Conservation (phyloP, 2,888 invertebrate species). For the Timema cristinae region DNA sequence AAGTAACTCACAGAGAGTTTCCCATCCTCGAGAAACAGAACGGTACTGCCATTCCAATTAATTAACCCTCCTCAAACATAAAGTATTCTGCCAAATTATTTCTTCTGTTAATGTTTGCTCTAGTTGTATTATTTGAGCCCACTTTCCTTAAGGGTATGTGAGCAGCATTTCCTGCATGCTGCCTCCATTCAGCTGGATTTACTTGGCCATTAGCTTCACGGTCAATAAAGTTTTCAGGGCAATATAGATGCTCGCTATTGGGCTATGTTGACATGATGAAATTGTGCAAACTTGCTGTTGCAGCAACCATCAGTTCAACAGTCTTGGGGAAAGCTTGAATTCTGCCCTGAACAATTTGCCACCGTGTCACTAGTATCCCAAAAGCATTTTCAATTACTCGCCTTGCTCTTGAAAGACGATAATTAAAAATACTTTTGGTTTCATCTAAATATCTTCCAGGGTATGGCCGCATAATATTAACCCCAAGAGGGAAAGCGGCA, state of each 20-base stretch:
- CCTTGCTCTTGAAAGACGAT: no score
- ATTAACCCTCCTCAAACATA: slow-evolving; percentile 17
- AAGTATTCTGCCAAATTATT: slow-evolving; percentile 20
- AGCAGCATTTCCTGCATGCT: background rate
- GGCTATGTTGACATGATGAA: slow-evolving; percentile 17
- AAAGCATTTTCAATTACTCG: no score
- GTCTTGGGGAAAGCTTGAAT: slow-evolving; percentile 18
- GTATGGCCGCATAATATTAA: no score
- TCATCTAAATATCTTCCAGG: no score
- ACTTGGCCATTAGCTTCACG: slow-evolving; percentile 12
- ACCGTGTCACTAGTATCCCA: no score
- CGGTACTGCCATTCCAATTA: slow-evolving; percentile 24
- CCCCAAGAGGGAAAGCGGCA: no score
- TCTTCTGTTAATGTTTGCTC: slow-evolving; percentile 13
- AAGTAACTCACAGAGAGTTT: no score
- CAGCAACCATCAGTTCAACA: slow-evolving; percentile 18
- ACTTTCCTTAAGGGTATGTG: slow-evolving; percentile 10
- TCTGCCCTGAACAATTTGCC: slow-evolving; percentile 19
- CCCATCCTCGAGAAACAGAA: slow-evolving; percentile 20
- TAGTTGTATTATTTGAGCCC: no score
- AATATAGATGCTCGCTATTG: slow-evolving; percentile 5
- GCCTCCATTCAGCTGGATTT: slow-evolving; percentile 22
- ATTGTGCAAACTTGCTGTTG: slow-evolving; percentile 23
- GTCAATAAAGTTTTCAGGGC: slow-evolving; percentile 20
- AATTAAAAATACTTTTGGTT: no score